phyloP scores from a whole-genome alignment of 2,797 vertebrate genomes.

The Paedocypris micromegethes region DNA sequence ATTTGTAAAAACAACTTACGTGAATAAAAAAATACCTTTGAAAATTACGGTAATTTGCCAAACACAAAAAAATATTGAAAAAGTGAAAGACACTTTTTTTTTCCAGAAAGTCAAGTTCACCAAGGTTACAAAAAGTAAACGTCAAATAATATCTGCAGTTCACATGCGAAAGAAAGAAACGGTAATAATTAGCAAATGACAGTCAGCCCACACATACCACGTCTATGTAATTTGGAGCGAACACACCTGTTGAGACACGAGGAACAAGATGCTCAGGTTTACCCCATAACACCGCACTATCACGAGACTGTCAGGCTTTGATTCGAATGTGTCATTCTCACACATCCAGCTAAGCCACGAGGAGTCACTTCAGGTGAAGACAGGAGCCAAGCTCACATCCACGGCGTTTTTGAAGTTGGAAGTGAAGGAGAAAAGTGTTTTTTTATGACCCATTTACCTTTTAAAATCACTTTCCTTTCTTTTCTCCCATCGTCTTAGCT shows the following conservation, averaged over 20 bases:
- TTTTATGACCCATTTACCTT: constrained; percentile 75
- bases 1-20: too few species aligned
- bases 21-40: too few species aligned
- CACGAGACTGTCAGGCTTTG: constrained; percentile 24
- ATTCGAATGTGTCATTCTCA: constrained; percentile 3
- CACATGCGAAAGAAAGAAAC: constrained; percentile 32
- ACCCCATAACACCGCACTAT: constrained; percentile 54
- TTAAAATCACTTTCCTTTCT: constrained; percentile 66
- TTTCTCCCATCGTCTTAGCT: constrained; percentile 64
- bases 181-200: constrained; percentile 28
- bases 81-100: too few species aligned
- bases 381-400: constrained; percentile 51
- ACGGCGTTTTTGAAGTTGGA: constrained; percentile 60
- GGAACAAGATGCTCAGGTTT: constrained; percentile 62
- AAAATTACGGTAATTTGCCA: too few species aligned
- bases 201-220: constrained; percentile 41
- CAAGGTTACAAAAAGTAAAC: constrained; percentile 5
- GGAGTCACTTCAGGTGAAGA: constrained; percentile 53
- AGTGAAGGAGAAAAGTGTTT: constrained; percentile 73
- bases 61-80: too few species aligned
- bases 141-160: constrained; percentile 16
- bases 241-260: constrained; percentile 72
- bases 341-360: constrained; percentile 54
- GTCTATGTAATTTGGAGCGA: constrained; percentile 50
- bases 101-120: too few species aligned